Percentiles rank a stretch among this genome's conserved stretches.
Conservation (phyloP, 2,888 invertebrate species). For the Polydrusus cervinus region DNA sequence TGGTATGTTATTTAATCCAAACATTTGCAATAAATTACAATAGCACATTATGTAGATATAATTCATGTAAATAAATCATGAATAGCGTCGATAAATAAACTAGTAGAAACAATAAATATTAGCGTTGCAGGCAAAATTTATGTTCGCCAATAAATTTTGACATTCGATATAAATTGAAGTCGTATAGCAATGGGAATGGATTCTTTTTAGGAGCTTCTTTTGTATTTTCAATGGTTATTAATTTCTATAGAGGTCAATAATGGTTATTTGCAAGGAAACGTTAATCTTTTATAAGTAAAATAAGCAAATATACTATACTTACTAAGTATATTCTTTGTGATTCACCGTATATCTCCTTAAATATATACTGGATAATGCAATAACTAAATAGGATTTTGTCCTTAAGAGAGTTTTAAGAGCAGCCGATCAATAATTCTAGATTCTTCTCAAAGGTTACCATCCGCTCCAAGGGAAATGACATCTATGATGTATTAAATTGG, state of each 20-base stretch:
- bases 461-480: too few relatives aligned
- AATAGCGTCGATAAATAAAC: constrained; percentile 60
- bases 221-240: not conserved
- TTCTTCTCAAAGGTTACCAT: too few relatives aligned
- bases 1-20: constrained; percentile 42
- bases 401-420: too few relatives aligned
- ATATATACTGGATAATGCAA: too few relatives aligned
- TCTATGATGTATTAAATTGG: too few relatives aligned
- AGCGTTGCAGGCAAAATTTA: constrained; percentile 57
- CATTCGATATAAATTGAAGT: constrained; percentile 47
- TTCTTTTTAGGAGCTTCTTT: constrained; percentile 23
- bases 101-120: constrained; percentile 60
- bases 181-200: constrained; percentile 54
- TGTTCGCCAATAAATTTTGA: constrained; percentile 60
- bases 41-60: constrained; percentile 57
- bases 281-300: too few relatives aligned
- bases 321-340: too few relatives aligned
- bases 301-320: too few relatives aligned
- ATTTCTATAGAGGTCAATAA: constrained; percentile 5
- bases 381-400: too few relatives aligned
- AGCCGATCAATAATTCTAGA: too few relatives aligned
- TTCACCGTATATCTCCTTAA: too few relatives aligned
- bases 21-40: constrained; percentile 50
- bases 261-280: not conserved
- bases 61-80: constrained; percentile 63